Base-by-base conservation (phyloP, 2,888 invertebrate genomes). In the Beris morrisii region DNA sequence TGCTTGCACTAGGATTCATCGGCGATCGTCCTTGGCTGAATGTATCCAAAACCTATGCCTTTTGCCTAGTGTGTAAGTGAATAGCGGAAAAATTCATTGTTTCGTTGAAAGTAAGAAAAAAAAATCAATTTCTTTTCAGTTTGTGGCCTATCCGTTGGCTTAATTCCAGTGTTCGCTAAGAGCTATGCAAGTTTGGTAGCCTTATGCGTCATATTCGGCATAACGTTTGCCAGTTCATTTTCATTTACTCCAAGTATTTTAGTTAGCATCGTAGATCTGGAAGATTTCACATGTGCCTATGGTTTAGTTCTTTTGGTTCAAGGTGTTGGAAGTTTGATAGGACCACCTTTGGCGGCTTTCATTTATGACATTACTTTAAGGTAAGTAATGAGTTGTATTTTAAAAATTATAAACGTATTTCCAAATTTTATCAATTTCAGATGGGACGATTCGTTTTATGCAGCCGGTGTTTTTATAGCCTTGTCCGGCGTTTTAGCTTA, bases 241-340 rank as follows among this genome's bases (percentile, higher is more conserved):
- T 91, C 94, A 1, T 90, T 96, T 72, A 95, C 95, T 0, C 93
- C 95, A 0, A 91, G 93, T 74, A 88, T 97, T 73, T 82, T 96
- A 71, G 93, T 95, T 53, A 90, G 93, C 75, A 82, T 96, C 73
- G 91, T 96, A 44, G 93, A 95, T 5, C 81, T 97, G 76, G 94
- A 95, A 76, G 88, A 92, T 72, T 95, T 97, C 77, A 95, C 96
- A 5, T 89, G 90, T 70, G 95, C 95, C 12, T 97, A 96, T 79
- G 97, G 97, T 15, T 81, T 97, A 73, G 88, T 92, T 72, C 82
- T 95, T 73, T 82, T 97, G 65, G 91, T 93, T 68, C 95, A 97
- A 80, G 97, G 97, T 12, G 87, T 97, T 69, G 96, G 95, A 4
- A 95, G 94, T 82, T 84, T 97, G 56, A 84, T 92, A 69, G 97